Percentiles rank a stretch among this genome's conserved stretches.
These are phyloP conservation scores for Cygnus buccinator DNA, from an alignment of 2,113 vertebrate species.

Conservation along the genomic window DNA sequence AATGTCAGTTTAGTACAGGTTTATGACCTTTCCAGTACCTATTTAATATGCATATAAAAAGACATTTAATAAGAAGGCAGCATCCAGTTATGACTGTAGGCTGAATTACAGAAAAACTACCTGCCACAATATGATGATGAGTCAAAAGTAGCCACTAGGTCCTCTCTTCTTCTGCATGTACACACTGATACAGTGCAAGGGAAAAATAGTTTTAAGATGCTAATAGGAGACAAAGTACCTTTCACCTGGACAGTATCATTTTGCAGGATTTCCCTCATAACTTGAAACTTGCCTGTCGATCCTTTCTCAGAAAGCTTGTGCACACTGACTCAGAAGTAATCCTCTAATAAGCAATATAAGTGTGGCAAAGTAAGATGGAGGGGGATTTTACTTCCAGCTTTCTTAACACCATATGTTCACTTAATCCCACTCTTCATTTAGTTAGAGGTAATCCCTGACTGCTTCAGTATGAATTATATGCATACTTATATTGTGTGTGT, in stretches of 20 bases:
- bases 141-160: not conserved
- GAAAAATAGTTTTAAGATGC: not conserved
- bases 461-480: slow-evolving; percentile 17
- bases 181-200: not conserved
- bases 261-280: not conserved
- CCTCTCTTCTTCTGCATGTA: not conserved
- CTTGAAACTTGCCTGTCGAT: not conserved
- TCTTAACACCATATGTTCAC: slow-evolving; percentile 56
- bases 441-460: slow-evolving; percentile 41
- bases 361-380: slow-evolving; percentile 18
- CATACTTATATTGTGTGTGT: not conserved
- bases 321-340: slow-evolving; percentile 35
- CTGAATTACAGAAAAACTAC: not conserved
- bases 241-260: not conserved
- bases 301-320: slow-evolving; percentile 4
- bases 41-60: not conserved
- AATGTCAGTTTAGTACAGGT: not conserved
- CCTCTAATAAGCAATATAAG: slow-evolving; percentile 43
- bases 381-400: slow-evolving; percentile 60
- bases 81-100: not conserved
- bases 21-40: not conserved
- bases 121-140: not conserved
- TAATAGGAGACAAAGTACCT: not conserved
- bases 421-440: slow-evolving; percentile 59
- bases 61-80: not conserved